Conservation (phyloP, 2,797 vertebrate species). For the Falco naumanni region DNA sequence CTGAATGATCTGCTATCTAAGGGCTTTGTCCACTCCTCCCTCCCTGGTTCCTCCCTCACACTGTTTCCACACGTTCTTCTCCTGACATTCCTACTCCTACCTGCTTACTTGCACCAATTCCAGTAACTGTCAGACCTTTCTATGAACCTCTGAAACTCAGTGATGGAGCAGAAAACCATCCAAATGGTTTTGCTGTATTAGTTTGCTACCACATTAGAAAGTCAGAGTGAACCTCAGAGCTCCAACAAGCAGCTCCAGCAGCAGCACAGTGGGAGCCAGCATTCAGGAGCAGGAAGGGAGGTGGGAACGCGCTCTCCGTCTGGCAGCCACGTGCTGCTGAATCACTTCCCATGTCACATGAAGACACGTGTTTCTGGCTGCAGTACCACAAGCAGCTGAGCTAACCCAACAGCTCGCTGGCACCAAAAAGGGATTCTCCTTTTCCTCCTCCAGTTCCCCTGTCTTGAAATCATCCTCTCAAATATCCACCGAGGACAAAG, state of each 20-base stretch:
- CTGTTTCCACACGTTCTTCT: not conserved
- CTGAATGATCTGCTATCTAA: not conserved
- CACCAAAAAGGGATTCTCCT: not conserved
- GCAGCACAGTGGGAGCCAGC: not conserved
- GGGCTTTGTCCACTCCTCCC: not conserved
- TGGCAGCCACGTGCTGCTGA: not conserved
- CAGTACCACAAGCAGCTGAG: not conserved
- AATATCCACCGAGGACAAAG: not conserved
- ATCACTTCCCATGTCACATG: constrained; percentile 13
- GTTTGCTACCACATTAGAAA: not conserved
- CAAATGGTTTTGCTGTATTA: not conserved
- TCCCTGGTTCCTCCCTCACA: not conserved
- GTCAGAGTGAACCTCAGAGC: not conserved
- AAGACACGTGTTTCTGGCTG: not conserved
- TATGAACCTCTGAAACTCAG: not conserved
- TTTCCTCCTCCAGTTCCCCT: not conserved
- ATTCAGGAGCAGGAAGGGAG: not conserved
- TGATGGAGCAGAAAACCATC: not conserved
- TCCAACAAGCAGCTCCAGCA: not conserved
- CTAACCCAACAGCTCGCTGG: not conserved
- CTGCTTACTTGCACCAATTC: not conserved
- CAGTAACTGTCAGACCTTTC: not conserved
- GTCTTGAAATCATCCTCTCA: not conserved
- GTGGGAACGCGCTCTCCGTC: not conserved
- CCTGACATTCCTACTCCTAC: not conserved